A percentile compares a stretch with the other conserved stretches of the same genome.
Conservation (phyloP, 2,888 invertebrate species). For the Pinctada fucata region DNA sequence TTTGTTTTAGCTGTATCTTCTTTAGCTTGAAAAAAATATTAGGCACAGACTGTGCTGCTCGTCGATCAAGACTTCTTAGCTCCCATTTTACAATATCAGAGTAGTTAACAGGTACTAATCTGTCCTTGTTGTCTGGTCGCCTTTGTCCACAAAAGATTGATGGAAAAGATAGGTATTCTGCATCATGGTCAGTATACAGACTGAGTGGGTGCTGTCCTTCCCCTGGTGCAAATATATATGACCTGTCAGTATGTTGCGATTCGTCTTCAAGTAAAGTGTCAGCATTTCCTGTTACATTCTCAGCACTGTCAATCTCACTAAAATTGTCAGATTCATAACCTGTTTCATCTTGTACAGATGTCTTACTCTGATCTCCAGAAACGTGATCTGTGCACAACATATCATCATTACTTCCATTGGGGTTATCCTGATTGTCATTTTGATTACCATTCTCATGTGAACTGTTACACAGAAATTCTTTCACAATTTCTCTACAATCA, state of each 20-base stretch:
- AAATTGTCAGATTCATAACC: not conserved
- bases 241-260: not conserved
- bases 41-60: too few species aligned
- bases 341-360: too few species aligned
- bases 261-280: slow-evolving; percentile 17
- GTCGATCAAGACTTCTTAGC: not conserved
- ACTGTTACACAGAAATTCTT: not conserved
- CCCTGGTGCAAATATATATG: not conserved
- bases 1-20: too few species aligned
- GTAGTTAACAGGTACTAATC: slow-evolving; percentile 9
- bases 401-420: too few species aligned
- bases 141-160: too few species aligned
- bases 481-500: not conserved
- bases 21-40: too few species aligned
- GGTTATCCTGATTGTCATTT: not conserved
- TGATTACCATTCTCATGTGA: not conserved
- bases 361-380: too few species aligned
- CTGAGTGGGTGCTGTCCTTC: too few species aligned
- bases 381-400: too few species aligned
- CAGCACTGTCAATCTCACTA: too few species aligned
- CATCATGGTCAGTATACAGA: too few species aligned
- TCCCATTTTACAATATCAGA: slow-evolving; percentile 33
- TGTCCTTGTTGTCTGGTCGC: not conserved
- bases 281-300: not conserved
- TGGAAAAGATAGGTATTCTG: too few species aligned